These are phyloP conservation scores for Colius striatus DNA, from an alignment of 2,113 vertebrate genomes.

Conservation along the genomic window DNA sequence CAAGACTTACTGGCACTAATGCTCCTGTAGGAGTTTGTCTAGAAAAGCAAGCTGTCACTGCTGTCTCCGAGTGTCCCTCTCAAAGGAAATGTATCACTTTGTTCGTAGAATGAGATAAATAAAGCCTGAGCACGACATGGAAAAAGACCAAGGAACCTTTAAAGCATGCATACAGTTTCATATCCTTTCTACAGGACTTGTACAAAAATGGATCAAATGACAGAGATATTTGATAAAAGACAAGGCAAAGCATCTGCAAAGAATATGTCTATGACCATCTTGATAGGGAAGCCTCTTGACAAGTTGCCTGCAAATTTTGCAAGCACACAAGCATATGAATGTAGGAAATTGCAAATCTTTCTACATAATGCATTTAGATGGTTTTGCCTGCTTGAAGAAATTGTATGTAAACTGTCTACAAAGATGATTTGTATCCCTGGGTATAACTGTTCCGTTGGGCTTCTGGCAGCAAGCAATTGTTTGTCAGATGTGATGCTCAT, in stretches of 20 bases:
- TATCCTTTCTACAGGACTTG: background rate
- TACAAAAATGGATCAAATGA: background rate
- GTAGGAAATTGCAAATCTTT: background rate
- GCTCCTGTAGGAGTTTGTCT: constrained; percentile 26
- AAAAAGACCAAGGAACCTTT: background rate
- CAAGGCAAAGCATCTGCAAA: background rate
- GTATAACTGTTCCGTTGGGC: background rate
- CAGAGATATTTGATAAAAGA: background rate
- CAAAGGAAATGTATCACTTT: constrained; percentile 54
- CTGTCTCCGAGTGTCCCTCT: constrained; percentile 39
- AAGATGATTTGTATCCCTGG: constrained; percentile 32
- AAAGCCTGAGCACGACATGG: constrained; percentile 35
- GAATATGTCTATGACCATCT: background rate
- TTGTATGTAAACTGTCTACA: constrained; percentile 4
- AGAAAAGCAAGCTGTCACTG: constrained; percentile 59
- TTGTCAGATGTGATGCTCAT: constrained; percentile 45
- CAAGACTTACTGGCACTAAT: background rate
- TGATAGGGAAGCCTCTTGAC: background rate
- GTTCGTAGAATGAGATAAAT: constrained; percentile 41
- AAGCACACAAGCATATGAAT: background rate
- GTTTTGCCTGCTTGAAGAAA: constrained; percentile 30
- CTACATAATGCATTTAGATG: background rate
- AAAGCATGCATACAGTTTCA: background rate
- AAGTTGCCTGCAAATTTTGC: background rate
- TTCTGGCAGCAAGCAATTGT: constrained; percentile 30